phyloP scores from a whole-genome alignment of 2,113 vertebrate species.

The Alouatta palliata region DNA sequence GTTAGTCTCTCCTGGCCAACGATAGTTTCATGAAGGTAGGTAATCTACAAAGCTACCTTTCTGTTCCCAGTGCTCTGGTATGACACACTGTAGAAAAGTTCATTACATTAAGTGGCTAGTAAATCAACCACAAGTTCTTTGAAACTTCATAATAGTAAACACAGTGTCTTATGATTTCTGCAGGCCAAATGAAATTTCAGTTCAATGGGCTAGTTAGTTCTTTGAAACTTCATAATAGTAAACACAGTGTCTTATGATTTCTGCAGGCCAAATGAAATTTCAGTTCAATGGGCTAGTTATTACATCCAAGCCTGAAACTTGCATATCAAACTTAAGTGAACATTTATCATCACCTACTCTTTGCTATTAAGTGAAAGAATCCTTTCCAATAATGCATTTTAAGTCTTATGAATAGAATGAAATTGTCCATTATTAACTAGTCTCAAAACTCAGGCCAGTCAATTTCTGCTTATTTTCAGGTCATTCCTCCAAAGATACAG shows the following conservation, averaged over 20 bases:
- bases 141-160: neutral
- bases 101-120: neutral
- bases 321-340: neutral
- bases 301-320: neutral
- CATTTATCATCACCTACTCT: no score
- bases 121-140: neutral
- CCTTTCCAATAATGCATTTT: neutral
- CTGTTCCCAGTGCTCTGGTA: neutral
- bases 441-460: neutral
- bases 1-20: neutral
- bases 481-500: conserved; percentile 87
- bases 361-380: neutral
- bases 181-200: neutral
- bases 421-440: neutral
- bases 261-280: neutral
- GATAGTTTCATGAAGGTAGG: neutral
- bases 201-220: no score
- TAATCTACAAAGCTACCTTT: neutral
- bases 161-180: neutral
- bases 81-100: neutral
- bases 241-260: neutral
- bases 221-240: neutral
- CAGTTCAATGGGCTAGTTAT: neutral
- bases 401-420: neutral
- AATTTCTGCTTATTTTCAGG: conserved; percentile 78